phyloP scores from a whole-genome alignment of 2,113 vertebrate species.

The Nothocercus nigrocapillus region DNA sequence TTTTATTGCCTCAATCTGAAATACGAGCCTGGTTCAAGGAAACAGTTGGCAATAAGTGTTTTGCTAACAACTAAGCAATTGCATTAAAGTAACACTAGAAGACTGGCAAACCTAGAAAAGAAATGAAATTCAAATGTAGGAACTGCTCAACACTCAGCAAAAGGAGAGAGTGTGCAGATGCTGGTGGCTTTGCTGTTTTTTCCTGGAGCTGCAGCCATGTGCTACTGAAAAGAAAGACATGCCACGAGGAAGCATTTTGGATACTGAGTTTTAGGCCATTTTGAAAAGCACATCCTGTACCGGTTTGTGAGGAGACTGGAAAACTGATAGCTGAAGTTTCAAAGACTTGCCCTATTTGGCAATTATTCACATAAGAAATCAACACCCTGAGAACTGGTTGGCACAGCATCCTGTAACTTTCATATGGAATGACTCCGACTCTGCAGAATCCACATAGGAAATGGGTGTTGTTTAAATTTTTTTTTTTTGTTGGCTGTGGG shows the following conservation, averaged over 20 bases:
- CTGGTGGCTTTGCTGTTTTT: neutral
- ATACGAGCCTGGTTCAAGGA: neutral
- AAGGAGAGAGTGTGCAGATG: neutral
- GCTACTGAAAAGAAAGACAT: neutral
- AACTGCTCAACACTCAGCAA: neutral
- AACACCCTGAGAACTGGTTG: neutral
- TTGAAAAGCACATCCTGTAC: neutral
- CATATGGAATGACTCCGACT: neutral
- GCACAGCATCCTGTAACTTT: neutral
- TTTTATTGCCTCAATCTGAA: conserved; percentile 16
- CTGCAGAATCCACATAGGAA: neutral
- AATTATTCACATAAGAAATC: neutral
- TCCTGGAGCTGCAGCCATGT: neutral
- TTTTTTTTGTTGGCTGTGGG: neutral
- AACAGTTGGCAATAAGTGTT: neutral
- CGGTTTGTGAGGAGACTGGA: neutral
- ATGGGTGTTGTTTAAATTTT: neutral
- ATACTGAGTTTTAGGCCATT: neutral
- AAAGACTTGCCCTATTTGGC: neutral
- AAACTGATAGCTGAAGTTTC: neutral
- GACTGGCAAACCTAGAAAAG: conserved; percentile 13
- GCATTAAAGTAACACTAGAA: conserved; percentile 14
- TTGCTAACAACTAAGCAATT: neutral
- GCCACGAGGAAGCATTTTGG: neutral
- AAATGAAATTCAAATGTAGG: neutral